These are phyloP conservation scores for Drosophila subobscura DNA, from an alignment of 1,140 invertebrate species.

Conservation along the genomic window DNA sequence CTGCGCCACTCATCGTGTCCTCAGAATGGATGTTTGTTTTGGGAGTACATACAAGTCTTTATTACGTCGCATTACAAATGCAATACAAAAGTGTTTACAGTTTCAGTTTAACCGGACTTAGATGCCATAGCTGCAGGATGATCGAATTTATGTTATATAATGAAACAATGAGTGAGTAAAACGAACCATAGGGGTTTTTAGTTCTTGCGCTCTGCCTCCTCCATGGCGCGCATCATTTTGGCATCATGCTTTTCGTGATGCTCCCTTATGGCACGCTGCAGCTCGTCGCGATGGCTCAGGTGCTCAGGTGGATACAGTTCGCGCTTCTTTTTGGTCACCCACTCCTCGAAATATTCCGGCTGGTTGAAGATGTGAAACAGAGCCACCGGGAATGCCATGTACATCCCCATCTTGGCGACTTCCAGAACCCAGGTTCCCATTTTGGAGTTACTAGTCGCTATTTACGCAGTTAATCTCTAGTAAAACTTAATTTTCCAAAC, in stretches of 20 bases:
- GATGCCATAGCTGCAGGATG: background rate
- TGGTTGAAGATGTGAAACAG: slow-evolving; percentile 95
- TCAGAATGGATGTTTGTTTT: slow-evolving; percentile 17
- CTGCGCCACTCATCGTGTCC: slow-evolving; percentile 27
- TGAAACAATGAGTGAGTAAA: slow-evolving; percentile 16
- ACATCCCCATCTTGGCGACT: slow-evolving; percentile 91
- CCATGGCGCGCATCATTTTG: slow-evolving; percentile 82
- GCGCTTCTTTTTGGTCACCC: slow-evolving; percentile 88
- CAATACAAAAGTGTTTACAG: slow-evolving; percentile 24
- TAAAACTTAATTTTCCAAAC: slow-evolving; percentile 16
- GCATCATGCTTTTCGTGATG: slow-evolving; percentile 85
- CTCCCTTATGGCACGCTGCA: slow-evolving; percentile 86
- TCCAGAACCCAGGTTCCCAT: slow-evolving; percentile 93
- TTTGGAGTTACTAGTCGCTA: background rate
- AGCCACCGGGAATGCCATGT: slow-evolving; percentile 92
- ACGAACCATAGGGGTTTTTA: slow-evolving; percentile 17
- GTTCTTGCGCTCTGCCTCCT: slow-evolving; percentile 79
- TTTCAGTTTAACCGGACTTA: background rate
- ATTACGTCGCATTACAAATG: slow-evolving; percentile 35
- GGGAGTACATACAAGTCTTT: slow-evolving; percentile 31
- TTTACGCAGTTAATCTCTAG: background rate
- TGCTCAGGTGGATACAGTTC: slow-evolving; percentile 89
- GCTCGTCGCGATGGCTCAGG: slow-evolving; percentile 85
- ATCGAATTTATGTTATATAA: slow-evolving; percentile 55
- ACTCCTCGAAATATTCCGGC: slow-evolving; percentile 91